A percentile compares a stretch with the other conserved stretches of the same genome.
These are phyloP conservation scores for Sebastes taczanowskii DNA, from an alignment of 2,797 vertebrate species.

Conservation along the genomic window DNA sequence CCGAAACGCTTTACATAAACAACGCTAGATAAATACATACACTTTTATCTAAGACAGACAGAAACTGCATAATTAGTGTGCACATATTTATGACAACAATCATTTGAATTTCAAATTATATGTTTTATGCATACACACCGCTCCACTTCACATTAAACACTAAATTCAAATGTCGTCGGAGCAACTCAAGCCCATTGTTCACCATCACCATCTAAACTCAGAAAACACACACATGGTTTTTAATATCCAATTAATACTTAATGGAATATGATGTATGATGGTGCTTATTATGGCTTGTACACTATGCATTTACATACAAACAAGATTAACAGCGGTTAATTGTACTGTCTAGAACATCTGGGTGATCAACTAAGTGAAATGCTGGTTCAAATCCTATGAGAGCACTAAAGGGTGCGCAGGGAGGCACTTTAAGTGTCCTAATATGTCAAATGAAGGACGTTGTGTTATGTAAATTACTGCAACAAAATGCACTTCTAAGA, in stretches of 20 bases:
- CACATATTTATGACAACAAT: constrained; percentile 7
- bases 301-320: not conserved
- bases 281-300: not conserved
- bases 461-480: not conserved
- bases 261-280: not conserved
- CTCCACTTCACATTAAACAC: not conserved
- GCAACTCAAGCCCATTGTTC: not conserved
- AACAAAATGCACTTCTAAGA: not conserved
- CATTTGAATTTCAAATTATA: constrained; percentile 41
- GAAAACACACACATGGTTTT: not conserved
- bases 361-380: constrained; percentile 13
- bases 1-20: constrained; percentile 10
- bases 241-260: not conserved
- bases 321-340: constrained; percentile 12
- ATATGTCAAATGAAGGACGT: constrained; percentile 25
- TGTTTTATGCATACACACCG: constrained; percentile 4
- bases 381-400: constrained; percentile 22
- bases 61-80: constrained; percentile 9
- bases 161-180: not conserved
- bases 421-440: constrained; percentile 10
- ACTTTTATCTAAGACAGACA: constrained; percentile 7
- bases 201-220: not conserved
- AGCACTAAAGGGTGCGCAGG: not conserved
- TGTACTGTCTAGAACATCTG: not conserved
- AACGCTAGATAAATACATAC: constrained; percentile 9